phyloP scores from a whole-genome alignment of 2,888 invertebrate species.

The Lithophane leautieri region DNA sequence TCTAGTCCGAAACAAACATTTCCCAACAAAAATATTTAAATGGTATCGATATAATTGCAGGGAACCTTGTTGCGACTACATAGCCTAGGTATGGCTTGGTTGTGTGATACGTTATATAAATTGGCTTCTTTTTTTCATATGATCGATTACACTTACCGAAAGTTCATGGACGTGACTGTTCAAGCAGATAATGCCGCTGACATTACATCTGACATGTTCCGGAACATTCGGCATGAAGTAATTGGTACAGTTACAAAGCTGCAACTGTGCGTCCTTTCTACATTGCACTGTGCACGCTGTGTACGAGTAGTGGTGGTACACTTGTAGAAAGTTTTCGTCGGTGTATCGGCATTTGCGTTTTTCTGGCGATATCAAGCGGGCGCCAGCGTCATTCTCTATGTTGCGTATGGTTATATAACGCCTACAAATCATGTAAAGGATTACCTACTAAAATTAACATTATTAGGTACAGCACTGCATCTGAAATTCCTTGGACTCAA shows the following conservation, averaged over 20 bases:
- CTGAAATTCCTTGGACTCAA: constrained; percentile 62
- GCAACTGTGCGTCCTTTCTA: constrained; percentile 92
- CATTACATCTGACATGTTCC: constrained; percentile 90
- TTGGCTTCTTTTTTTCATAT: neutral
- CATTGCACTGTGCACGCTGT: constrained; percentile 94
- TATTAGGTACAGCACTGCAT: constrained; percentile 16
- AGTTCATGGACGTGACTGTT: constrained; percentile 91
- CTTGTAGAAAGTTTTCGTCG: constrained; percentile 91
- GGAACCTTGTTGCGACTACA: constrained; percentile 5
- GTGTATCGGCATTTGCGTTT: constrained; percentile 94
- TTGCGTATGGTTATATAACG: constrained; percentile 90
- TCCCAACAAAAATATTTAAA: neutral
- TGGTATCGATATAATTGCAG: neutral
- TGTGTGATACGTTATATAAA: neutral
- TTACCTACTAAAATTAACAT: constrained; percentile 39
- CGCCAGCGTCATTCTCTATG: constrained; percentile 93
- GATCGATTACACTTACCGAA: constrained; percentile 86
- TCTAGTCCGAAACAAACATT: neutral
- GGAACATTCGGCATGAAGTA: constrained; percentile 93
- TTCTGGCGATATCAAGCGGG: constrained; percentile 90
- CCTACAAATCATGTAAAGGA: constrained; percentile 72
- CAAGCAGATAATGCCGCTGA: constrained; percentile 92
- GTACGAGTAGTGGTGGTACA: constrained; percentile 92
- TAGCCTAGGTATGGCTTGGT: neutral
- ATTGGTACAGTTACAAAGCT: constrained; percentile 92